Evolutionary conservation across 2,113 vertebrate genomes (phyloP).

Genomic region (Mandrillus leucophaeus): DNA sequence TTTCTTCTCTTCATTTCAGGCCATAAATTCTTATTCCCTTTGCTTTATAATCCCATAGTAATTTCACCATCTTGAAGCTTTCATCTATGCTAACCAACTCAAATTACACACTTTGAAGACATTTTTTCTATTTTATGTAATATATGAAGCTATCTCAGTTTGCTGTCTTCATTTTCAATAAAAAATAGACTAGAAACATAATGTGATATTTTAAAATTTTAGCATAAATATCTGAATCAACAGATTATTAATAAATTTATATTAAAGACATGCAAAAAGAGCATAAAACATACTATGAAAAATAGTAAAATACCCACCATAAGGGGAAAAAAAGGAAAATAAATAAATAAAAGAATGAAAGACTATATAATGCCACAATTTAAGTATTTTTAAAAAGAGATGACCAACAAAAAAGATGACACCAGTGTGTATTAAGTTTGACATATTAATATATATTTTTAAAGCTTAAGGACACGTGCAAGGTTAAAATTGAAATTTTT

Average conservation of each 20-base stretch:
- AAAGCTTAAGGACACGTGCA: neutral
- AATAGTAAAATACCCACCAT: neutral
- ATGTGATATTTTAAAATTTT: neutral
- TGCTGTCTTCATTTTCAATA: neutral
- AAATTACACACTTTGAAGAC: neutral
- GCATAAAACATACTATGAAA: neutral
- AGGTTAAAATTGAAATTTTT: neutral
- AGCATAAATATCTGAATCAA: neutral
- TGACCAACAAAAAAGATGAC: neutral
- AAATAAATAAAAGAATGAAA: slow-evolving; percentile 24
- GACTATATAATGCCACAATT: neutral
- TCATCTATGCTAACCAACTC: neutral
- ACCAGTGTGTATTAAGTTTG: neutral
- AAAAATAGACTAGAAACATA: neutral
- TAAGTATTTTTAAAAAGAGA: neutral
- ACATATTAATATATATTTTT: neutral
- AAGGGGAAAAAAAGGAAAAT: neutral
- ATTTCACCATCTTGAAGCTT: neutral
- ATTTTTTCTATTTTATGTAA: neutral
- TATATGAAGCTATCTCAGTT: neutral
- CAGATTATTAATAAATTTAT: neutral
- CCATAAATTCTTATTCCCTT: neutral
- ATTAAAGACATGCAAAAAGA: neutral
- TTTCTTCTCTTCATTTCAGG: neutral
- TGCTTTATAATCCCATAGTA: neutral